Base-by-base conservation (phyloP, 2,888 invertebrate genomes). In the Cryptops parisi region DNA sequence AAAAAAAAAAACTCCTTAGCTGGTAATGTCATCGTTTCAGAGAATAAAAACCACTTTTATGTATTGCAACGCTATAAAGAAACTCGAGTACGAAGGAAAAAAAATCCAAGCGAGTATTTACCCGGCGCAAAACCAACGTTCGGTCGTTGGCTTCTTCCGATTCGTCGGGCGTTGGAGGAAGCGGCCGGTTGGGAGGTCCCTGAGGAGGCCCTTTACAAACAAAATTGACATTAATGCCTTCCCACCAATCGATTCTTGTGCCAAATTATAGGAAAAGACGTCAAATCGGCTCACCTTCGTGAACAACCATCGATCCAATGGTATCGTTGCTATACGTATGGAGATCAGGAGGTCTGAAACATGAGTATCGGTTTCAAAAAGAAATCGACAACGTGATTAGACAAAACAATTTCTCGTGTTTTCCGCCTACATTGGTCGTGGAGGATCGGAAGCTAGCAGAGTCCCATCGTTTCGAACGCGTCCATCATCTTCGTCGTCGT, bases 361-460 rank as follows among this genome's bases (percentile, higher is more conserved):
- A 33, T 19, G 38, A 19, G 15, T 19, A 33, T 9, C 6, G 15
- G 15, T n/a, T 23, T 2, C 2, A 23, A 24, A 15, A 46, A 46
- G 19, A 47, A 3, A 17, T 21, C 5, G 25, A 47, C 26, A 24
- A 23, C 5, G 24, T 47, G 3, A 25, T 3, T 23, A 27, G 27
- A 47, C 15, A 47, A 45, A 2, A 12, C 4, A 45, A 21, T 22
- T 15, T 15, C 19, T 19, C 19, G 44, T 22, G 2, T 43, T 4
- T 43, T 43, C 17, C 51, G 64, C 68, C 65, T 62, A 70, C 91
- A 96, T 82, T 63, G 94, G 94, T 70, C 93, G 87, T 22, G 94
- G 91, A 53, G 94, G 93, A 74, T 96, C 94, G 64, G 93, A 93
- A 58, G 94, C 94, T 52, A 93, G 77, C 53, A 96, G 75, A 2